Percentiles rank a stretch among this genome's conserved stretches.
These are phyloP conservation scores for Oeneis ivallda DNA, from an alignment of 2,888 invertebrate species.

Conservation along the genomic window DNA sequence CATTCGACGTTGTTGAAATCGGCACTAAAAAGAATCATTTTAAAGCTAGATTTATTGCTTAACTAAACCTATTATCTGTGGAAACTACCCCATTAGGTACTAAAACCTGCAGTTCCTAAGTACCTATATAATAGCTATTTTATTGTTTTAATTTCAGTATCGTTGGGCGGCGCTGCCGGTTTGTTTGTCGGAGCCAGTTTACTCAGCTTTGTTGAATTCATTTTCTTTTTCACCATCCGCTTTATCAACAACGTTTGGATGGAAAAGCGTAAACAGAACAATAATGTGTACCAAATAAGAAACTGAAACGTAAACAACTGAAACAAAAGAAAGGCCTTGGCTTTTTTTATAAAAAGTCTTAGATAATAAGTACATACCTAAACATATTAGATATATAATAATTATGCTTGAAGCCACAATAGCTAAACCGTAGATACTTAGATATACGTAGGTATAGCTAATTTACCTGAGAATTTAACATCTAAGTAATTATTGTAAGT, in stretches of 20 bases:
- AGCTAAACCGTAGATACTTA: background rate
- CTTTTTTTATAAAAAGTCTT: background rate
- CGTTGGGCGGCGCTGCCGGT: conserved; percentile 84
- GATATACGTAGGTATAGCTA: background rate
- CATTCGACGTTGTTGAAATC: too few species aligned
- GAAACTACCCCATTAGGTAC: too few species aligned
- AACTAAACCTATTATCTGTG: too few species aligned
- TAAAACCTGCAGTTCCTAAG: too few species aligned
- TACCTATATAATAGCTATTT: too few species aligned
- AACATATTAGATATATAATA: too few species aligned
- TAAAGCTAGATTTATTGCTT: too few species aligned
- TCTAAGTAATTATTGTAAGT: too few species aligned
- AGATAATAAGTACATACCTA: background rate
- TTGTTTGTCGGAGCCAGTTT: conserved; percentile 85
- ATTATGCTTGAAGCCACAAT: background rate
- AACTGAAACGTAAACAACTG: background rate
- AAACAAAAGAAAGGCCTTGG: background rate
- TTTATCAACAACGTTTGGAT: conserved; percentile 66
- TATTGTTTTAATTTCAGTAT: conserved; percentile 70
- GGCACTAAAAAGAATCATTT: too few species aligned
- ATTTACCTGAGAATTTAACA: background rate
- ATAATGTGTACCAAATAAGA: conserved; percentile 10
- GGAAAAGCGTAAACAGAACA: conserved; percentile 45
- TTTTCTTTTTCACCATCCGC: conserved; percentile 83
- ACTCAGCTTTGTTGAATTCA: conserved; percentile 84